These are phyloP conservation scores for Ditula angustiorana DNA, from an alignment of 2,888 invertebrate genomes.

Conservation along the genomic window DNA sequence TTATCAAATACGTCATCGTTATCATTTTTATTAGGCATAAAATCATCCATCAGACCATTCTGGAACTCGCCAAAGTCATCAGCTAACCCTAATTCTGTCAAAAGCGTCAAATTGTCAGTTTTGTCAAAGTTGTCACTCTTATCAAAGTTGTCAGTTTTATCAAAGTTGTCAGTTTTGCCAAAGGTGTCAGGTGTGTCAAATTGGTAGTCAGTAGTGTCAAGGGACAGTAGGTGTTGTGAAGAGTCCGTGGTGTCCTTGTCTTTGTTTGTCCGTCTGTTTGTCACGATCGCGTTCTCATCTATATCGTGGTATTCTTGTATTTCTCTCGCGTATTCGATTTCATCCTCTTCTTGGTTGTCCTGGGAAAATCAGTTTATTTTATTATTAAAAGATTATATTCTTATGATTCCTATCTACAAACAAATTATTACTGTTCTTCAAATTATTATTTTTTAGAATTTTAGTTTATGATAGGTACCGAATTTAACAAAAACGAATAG, in stretches of 20 bases:
- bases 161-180: slow-evolving; percentile 42
- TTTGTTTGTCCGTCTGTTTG: slow-evolving; percentile 67
- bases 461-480: no score
- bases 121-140: slow-evolving; percentile 52
- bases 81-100: slow-evolving; percentile 85
- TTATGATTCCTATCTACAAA: no score
- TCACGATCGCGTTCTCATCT: slow-evolving; percentile 69
- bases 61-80: slow-evolving; percentile 83
- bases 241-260: slow-evolving; percentile 70
- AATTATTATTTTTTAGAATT: no score
- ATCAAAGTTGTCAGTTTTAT: slow-evolving; percentile 53
- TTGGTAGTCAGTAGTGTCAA: slow-evolving; percentile 36
- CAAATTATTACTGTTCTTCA: no score
- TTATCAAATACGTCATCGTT: slow-evolving; percentile 77
- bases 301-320: slow-evolving; percentile 79
- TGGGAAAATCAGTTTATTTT: no score
- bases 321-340: slow-evolving; percentile 79
- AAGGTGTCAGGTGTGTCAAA: slow-evolving; percentile 55
- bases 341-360: slow-evolving; percentile 84
- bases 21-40: slow-evolving; percentile 57
- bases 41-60: slow-evolving; percentile 68
- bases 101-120: slow-evolving; percentile 70
- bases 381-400: neutral
- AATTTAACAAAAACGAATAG: no score
- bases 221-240: slow-evolving; percentile 70